Evolutionary conservation across 2,113 vertebrate genomes (phyloP), one percentile per base, ranked within the genome.

Genomic region (Myiagra hebetior): DNA sequence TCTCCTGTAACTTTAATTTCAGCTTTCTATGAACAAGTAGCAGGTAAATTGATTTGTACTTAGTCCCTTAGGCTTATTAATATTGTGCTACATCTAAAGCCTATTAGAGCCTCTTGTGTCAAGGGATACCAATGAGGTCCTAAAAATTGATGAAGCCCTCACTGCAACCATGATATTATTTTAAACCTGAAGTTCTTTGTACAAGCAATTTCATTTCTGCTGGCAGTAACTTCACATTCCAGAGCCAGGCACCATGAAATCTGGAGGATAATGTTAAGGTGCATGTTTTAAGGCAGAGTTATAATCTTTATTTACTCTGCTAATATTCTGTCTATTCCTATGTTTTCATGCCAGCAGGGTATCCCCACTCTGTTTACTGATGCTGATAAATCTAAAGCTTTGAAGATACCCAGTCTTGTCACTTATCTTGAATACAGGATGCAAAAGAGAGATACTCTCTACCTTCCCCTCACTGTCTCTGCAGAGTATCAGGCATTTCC

Each of bases 1-100:
- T 96, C 88, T 96, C 50, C 46, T 4, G 46, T 95, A 96, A 95
- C 95, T 96, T 97, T 97, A 97, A 97, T 97, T 97, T 97, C 93
- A 91, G 91, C 84, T 97, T 95, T 91, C 95, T 95, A 79, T 91
- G 94, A 95, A 89, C 91, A 79, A 94, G 63, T 84, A 91, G 75
- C 60, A 92, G 87, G 90, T 95, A 97, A 96, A 97, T 95, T 97
- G 95, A 97, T 96, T 96, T 96, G 90, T 90, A 80, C 84, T 87
- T 65, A 28, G 56, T 96, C 95, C 94, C 95, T 63, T 78, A 91
- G 95, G 95, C 65, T 97, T 97, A 96, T 97, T 96, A 97, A 96
- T 96, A 97, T 50, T 95, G 81, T 95, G 87, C 86, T 95, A 95
- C 62, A 91, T 79, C 88, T 89, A 95, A 90, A 95, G 68, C 91